phyloP scores from a whole-genome alignment of 2,113 vertebrate genomes.

The Rhinolophus ferrumequinum region DNA sequence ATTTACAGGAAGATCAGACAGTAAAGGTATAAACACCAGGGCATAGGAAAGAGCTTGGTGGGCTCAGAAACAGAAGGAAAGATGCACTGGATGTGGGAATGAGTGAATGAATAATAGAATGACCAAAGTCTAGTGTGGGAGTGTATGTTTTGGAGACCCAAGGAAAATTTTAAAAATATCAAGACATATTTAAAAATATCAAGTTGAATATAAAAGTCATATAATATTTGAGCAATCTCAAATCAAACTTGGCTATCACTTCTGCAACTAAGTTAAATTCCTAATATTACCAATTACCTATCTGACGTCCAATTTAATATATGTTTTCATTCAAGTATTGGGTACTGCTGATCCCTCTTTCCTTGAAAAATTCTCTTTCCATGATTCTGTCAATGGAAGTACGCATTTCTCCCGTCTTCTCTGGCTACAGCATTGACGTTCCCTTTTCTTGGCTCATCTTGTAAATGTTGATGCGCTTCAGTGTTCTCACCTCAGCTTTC shows the following conservation, averaged over 20 bases:
- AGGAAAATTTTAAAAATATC: neutral
- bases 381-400: neutral
- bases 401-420: neutral
- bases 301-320: neutral
- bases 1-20: neutral
- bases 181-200: neutral
- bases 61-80: neutral
- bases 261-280: neutral
- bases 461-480: neutral
- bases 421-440: neutral
- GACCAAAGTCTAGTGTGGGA: neutral
- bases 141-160: neutral
- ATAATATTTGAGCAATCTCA: neutral
- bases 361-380: neutral
- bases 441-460: neutral
- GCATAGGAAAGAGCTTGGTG: neutral
- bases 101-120: neutral
- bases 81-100: neutral
- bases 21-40: neutral
- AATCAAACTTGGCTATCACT: neutral
- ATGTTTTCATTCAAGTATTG: neutral
- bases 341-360: neutral
- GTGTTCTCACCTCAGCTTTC: neutral
- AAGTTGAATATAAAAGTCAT: neutral
- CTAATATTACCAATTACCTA: neutral